Conservation (phyloP, 2,888 invertebrate genomes). For the Dicycla oo region DNA sequence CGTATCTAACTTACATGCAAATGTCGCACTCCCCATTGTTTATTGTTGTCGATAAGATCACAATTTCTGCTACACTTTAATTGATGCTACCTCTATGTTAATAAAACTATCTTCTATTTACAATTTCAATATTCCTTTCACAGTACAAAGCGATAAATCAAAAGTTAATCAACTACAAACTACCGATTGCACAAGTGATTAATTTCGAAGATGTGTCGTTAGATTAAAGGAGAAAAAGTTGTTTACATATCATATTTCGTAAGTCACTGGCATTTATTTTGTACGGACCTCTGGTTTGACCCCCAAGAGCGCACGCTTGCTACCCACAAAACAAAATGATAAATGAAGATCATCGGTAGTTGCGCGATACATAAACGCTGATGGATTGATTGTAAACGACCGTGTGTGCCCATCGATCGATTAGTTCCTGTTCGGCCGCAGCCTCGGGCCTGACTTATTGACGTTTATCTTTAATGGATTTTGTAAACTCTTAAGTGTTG, state of each 20-base stretch:
- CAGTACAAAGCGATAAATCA: slow-evolving; percentile 61
- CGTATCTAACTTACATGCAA: slow-evolving; percentile 81
- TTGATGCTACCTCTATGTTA: slow-evolving; percentile 68
- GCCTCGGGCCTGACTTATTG: slow-evolving; percentile 81
- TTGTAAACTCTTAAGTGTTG: slow-evolving; percentile 84
- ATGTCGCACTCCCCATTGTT: slow-evolving; percentile 81
- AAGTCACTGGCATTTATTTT: slow-evolving; percentile 78
- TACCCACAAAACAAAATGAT: slow-evolving; percentile 89
- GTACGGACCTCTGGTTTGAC: slow-evolving; percentile 78
- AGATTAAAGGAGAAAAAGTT: slow-evolving; percentile 75
- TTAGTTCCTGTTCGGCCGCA: slow-evolving; percentile 84
- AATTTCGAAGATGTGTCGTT: slow-evolving; percentile 69
- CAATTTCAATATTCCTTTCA: slow-evolving; percentile 37
- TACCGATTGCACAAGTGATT: slow-evolving; percentile 67
- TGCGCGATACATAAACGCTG: slow-evolving; percentile 88
- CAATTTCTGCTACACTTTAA: slow-evolving; percentile 76
- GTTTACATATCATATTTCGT: slow-evolving; percentile 83
- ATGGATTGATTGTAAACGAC: slow-evolving; percentile 89
- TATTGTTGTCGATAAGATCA: slow-evolving; percentile 80
- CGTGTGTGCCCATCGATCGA: slow-evolving; percentile 87
- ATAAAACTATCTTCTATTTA: slow-evolving; percentile 50
- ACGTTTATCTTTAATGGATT: slow-evolving; percentile 89
- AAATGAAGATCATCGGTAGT: slow-evolving; percentile 89
- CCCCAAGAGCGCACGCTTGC: slow-evolving; percentile 84
- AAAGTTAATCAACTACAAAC: slow-evolving; percentile 67